Evolutionary conservation across 2,888 invertebrate species (phyloP).

Genomic region (Eupsilia transversa): DNA sequence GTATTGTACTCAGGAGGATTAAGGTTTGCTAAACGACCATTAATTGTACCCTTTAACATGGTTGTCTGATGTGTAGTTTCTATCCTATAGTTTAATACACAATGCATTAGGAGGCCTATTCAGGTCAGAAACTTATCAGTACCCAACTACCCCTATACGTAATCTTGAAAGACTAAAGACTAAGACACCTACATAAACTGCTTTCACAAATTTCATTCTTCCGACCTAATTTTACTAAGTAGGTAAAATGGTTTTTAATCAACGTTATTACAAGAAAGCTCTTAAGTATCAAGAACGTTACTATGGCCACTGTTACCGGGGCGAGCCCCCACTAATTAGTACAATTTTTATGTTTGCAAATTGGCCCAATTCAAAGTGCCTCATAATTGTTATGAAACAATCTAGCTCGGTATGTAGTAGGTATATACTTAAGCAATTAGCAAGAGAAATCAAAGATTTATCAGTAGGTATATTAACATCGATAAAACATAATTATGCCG

Average conservation of each 20-base stretch:
- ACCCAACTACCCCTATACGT: background rate
- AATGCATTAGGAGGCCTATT: constrained; percentile 6
- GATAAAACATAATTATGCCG: constrained; percentile 49
- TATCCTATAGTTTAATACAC: constrained; percentile 4
- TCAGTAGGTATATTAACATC: constrained; percentile 48
- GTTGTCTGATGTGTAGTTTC: constrained; percentile 3
- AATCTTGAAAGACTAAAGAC: constrained; percentile 10
- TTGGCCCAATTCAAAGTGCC: constrained; percentile 3
- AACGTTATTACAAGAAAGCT: constrained; percentile 30
- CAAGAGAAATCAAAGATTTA: constrained; percentile 41
- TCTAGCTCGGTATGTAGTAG: background rate
- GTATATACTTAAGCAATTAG: constrained; percentile 37
- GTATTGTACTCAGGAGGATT: background rate
- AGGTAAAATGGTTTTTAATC: constrained; percentile 21
- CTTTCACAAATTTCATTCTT: constrained; percentile 1
- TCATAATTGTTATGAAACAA: constrained; percentile 15
- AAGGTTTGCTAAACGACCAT: constrained; percentile 1
- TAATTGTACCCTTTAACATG: constrained; percentile 8
- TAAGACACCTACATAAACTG: background rate
- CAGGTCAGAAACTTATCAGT: background rate
- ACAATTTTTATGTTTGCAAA: constrained; percentile 17
- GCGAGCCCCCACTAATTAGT: constrained; percentile 25
- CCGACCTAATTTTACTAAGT: constrained; percentile 38
- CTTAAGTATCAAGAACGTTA: background rate
- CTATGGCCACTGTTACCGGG: constrained; percentile 2